phyloP scores from a whole-genome alignment of 2,888 invertebrate species.

The Arrhopalites spinosus region DNA sequence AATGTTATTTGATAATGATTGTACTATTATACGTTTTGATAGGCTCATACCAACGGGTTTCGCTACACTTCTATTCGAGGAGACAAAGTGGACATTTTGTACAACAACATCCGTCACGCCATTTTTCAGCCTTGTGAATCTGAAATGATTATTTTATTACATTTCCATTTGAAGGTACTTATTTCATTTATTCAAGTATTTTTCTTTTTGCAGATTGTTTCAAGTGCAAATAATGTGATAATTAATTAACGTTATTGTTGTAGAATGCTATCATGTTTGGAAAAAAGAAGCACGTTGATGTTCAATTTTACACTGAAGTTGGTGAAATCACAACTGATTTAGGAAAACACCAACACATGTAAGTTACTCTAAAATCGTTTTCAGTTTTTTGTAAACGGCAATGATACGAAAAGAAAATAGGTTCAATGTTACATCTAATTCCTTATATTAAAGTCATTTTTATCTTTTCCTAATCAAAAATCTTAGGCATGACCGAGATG shows the following conservation, averaged over 20 bases:
- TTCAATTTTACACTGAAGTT: slow-evolving; percentile 99
- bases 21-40: slow-evolving; percentile 65
- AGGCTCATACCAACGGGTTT: slow-evolving; percentile 95
- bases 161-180: slow-evolving; percentile 89
- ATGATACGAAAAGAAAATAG: too few species aligned
- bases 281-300: slow-evolving; percentile 98
- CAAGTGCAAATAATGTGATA: too few species aligned
- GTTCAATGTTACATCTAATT: too few species aligned
- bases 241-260: slow-evolving; percentile 41
- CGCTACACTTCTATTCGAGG: slow-evolving; percentile 98
- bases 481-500: slow-evolving; percentile 99
- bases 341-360: slow-evolving; percentile 99
- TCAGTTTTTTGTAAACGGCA: too few species aligned
- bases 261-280: slow-evolving; percentile 99
- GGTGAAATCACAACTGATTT: slow-evolving; percentile 99
- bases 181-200: too few species aligned
- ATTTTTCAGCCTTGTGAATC: slow-evolving; percentile 99
- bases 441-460: too few species aligned
- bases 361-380: too few species aligned
- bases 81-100: slow-evolving; percentile 98
- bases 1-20: not conserved
- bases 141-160: slow-evolving; percentile 98
- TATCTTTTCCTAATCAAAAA: too few species aligned
- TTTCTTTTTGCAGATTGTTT: not conserved
- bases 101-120: slow-evolving; percentile 99